Conservation (phyloP, 2,797 vertebrate species). For the Protosalanx chinensis region DNA sequence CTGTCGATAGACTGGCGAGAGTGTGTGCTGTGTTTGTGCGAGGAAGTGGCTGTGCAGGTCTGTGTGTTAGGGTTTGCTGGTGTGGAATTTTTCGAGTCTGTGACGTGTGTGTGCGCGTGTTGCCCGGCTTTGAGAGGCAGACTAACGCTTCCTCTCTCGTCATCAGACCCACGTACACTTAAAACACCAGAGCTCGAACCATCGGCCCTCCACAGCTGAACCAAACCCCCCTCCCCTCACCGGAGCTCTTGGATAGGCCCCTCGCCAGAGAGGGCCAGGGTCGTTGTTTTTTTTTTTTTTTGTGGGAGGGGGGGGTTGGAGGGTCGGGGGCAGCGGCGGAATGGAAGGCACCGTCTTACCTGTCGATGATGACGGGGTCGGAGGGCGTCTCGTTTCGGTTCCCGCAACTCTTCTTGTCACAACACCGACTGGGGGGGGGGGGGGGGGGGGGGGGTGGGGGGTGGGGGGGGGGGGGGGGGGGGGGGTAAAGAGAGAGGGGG, state of each 20-base stretch:
- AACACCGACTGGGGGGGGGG: conserved; percentile 79
- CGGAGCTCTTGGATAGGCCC: no score
- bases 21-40: conserved; percentile 6
- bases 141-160: not conserved
- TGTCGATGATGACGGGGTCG: conserved; percentile 99
- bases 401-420: conserved; percentile 99
- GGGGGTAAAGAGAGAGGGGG: conserved; percentile 10
- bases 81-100: conserved; percentile 23
- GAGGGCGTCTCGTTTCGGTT: conserved; percentile 99
- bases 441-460: conserved; percentile 5
- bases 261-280: not conserved
- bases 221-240: not conserved
- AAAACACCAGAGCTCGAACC: not conserved
- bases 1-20: conserved; percentile 5
- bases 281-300: no score
- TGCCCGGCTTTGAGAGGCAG: conserved; percentile 15
- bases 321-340: conserved; percentile 8
- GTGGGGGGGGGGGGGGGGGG: not conserved
- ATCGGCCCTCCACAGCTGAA: not conserved
- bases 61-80: conserved; percentile 19
- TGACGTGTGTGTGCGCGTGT: conserved; percentile 17
- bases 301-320: conserved; percentile 11
- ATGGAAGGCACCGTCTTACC: conserved; percentile 79
- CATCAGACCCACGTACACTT: not conserved
- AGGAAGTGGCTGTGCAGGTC: conserved; percentile 1